A percentile compares a stretch with the other conserved stretches of the same genome.
phyloP scores from a whole-genome alignment of 2,113 vertebrate species.

The Tricholaema leucomelas region DNA sequence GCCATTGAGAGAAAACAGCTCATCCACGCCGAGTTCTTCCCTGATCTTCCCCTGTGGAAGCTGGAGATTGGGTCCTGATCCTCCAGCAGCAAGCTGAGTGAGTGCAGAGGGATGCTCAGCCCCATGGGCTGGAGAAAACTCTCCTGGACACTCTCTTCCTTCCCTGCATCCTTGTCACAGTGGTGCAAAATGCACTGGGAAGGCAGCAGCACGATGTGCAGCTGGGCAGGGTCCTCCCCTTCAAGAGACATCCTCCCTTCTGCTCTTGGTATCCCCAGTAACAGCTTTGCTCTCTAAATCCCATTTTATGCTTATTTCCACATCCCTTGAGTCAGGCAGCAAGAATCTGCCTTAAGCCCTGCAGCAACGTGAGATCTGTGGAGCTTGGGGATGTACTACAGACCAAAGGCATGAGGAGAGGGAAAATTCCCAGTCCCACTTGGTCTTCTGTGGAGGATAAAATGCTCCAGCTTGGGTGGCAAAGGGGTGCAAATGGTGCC shows the following conservation, averaged over 20 bases:
- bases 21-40: background rate
- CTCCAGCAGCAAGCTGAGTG: background rate
- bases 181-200: background rate
- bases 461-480: background rate
- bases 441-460: background rate
- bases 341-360: conserved; percentile 22
- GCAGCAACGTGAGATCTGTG: background rate
- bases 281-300: conserved; percentile 41
- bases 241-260: background rate
- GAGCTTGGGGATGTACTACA: background rate
- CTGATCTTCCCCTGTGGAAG: background rate
- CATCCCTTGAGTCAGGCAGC: conserved; percentile 22
- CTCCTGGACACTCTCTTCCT: background rate
- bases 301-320: conserved; percentile 40
- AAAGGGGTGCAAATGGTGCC: background rate
- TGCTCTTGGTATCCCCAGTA: background rate
- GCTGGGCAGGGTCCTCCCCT: background rate
- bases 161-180: background rate
- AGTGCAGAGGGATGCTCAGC: background rate
- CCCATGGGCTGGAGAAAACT: background rate
- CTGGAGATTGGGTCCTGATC: rapidly evolving
- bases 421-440: background rate
- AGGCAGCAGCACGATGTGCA: background rate
- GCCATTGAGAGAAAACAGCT: background rate
- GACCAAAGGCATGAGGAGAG: background rate